A percentile compares a stretch with the other conserved stretches of the same genome.
Conservation (phyloP, 2,888 invertebrate genomes). For the Thereva nobilitata region DNA sequence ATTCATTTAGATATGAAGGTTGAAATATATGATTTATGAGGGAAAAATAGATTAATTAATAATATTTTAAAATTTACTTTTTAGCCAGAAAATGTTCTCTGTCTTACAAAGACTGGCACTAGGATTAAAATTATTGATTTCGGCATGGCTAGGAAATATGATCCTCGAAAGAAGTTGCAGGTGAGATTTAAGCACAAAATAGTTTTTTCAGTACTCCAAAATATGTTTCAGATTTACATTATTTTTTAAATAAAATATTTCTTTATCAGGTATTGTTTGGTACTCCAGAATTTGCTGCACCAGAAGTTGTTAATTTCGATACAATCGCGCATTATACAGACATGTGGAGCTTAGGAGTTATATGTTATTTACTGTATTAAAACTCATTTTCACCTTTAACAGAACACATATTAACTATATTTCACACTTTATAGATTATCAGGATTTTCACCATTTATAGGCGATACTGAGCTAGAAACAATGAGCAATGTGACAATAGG, state of each 20-base stretch:
- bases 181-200: slow-evolving; percentile 54
- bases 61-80: not conserved
- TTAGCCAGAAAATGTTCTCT: slow-evolving; percentile 97
- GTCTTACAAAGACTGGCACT: slow-evolving; percentile 88
- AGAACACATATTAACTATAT: not conserved
- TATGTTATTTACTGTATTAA: slow-evolving; percentile 93
- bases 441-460: slow-evolving; percentile 94
- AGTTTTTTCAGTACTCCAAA: slow-evolving; percentile 55
- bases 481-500: slow-evolving; percentile 93
- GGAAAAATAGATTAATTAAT: slow-evolving; percentile 1
- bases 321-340: slow-evolving; percentile 90
- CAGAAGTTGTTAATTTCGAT: slow-evolving; percentile 94
- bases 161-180: slow-evolving; percentile 83
- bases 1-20: slow-evolving; percentile 96
- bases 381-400: not conserved
- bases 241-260: not conserved
- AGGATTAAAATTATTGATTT: slow-evolving; percentile 96
- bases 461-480: slow-evolving; percentile 89
- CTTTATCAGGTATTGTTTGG: slow-evolving; percentile 73
- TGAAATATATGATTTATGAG: slow-evolving; percentile 42
- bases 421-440: slow-evolving; percentile 66
- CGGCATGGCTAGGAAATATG: slow-evolving; percentile 85
- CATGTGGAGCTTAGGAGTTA: slow-evolving; percentile 96
- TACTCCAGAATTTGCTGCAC: slow-evolving; percentile 84
- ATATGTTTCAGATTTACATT: not conserved